Conservation (phyloP, 1,140 invertebrate genomes). For the Latrodectus geometricus region DNA sequence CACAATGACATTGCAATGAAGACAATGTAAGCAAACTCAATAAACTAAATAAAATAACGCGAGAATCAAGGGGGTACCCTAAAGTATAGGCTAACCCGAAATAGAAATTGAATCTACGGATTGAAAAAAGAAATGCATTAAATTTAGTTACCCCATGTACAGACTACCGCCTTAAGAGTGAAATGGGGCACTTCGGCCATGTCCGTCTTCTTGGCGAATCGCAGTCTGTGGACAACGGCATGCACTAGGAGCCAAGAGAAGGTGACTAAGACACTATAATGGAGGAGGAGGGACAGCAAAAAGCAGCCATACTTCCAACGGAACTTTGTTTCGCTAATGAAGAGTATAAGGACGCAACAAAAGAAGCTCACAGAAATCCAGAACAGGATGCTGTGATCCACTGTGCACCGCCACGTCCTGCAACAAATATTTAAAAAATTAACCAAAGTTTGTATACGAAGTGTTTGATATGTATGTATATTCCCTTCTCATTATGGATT, state of each 20-base stretch:
- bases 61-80: too few relatives aligned
- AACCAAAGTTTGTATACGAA: too few relatives aligned
- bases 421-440: conserved; percentile 1
- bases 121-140: too few relatives aligned
- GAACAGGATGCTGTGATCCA: conserved; percentile 42
- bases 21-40: too few relatives aligned
- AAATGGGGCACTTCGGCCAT: conserved; percentile 38
- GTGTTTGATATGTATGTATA: not conserved
- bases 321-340: conserved; percentile 31
- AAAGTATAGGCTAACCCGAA: too few relatives aligned
- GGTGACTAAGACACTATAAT: conserved; percentile 13
- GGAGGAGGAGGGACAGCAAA: conserved; percentile 2
- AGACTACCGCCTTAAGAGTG: not conserved
- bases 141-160: conserved; percentile 19
- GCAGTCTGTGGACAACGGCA: conserved; percentile 13
- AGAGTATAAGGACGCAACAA: conserved; percentile 14
- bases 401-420: conserved; percentile 28
- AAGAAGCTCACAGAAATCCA: conserved; percentile 28
- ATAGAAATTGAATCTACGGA: too few relatives aligned
- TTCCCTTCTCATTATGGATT: not conserved
- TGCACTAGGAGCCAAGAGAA: conserved; percentile 29
- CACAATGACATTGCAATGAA: too few relatives aligned
- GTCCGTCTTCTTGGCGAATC: conserved; percentile 47
- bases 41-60: too few relatives aligned
- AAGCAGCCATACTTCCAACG: not conserved